Conservation (phyloP, 2,113 vertebrate genomes). For the Osmerus eperlanus region DNA sequence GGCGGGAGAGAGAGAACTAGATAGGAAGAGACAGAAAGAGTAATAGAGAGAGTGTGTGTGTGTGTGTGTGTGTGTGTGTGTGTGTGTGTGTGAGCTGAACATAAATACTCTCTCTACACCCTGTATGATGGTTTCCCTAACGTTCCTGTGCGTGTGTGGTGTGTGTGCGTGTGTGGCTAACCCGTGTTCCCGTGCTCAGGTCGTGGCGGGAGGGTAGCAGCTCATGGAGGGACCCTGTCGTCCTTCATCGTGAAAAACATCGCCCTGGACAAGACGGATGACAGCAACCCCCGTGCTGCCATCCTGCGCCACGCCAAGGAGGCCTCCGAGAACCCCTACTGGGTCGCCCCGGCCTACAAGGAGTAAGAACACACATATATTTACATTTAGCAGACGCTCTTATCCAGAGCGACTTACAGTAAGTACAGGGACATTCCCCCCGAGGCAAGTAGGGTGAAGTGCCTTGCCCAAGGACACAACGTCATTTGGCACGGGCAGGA, state of each 20-base stretch:
- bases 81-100: slow-evolving; percentile 18
- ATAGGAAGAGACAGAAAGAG: slow-evolving; percentile 13
- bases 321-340: slow-evolving; percentile 89
- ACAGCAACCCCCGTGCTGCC: slow-evolving; percentile 94
- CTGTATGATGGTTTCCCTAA: slow-evolving; percentile 18
- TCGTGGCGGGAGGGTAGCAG: slow-evolving; percentile 91
- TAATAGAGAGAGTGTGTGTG: slow-evolving; percentile 2
- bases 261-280: slow-evolving; percentile 93
- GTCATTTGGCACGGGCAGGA: too few relatives aligned
- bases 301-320: slow-evolving; percentile 93
- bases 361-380: slow-evolving; percentile 68
- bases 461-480: too few relatives aligned
- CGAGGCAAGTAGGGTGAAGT: too few relatives aligned
- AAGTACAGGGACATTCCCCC: too few relatives aligned
- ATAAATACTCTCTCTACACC: slow-evolving; percentile 23
- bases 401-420: too few relatives aligned
- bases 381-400: too few relatives aligned
- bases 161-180: slow-evolving; percentile 12
- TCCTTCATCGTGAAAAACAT: slow-evolving; percentile 99
- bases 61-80: background rate
- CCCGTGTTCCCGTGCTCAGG: slow-evolving; percentile 65
- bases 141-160: slow-evolving; percentile 1
- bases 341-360: slow-evolving; percentile 91
- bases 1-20: background rate
- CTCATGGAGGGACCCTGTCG: slow-evolving; percentile 91